Conservation (phyloP, 1,140 invertebrate species). For the Drosophila littoralis region DNA sequence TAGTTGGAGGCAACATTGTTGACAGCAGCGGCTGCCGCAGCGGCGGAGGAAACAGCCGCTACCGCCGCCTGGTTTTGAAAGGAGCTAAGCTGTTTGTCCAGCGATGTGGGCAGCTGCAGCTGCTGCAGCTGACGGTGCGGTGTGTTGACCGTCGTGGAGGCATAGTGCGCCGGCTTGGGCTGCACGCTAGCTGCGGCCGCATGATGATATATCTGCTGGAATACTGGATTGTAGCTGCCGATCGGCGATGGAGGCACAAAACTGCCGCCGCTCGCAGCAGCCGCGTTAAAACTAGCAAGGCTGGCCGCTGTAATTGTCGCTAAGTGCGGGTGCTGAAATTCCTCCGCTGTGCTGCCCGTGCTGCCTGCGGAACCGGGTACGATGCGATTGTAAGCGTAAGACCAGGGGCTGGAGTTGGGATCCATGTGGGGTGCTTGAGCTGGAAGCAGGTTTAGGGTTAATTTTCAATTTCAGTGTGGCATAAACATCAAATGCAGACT, state of each 20-base stretch:
- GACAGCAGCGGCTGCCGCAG: conserved; percentile 71
- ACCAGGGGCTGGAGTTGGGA: conserved; percentile 82
- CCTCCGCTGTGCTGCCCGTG: conserved; percentile 71
- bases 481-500: conserved; percentile 17
- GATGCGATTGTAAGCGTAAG: conserved; percentile 82
- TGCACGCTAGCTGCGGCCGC: conserved; percentile 79
- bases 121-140: conserved; percentile 80
- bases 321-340: conserved; percentile 81
- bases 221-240: conserved; percentile 83
- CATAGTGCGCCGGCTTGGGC: conserved; percentile 81
- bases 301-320: conserved; percentile 75
- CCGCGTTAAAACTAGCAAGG: conserved; percentile 80
- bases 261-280: conserved; percentile 77
- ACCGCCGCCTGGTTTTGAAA: conserved; percentile 83
- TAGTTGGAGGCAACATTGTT: conserved; percentile 82
- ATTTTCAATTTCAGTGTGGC: conserved; percentile 5
- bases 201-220: conserved; percentile 84
- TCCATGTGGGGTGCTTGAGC: conserved; percentile 66
- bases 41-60: conserved; percentile 61
- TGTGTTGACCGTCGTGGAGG: conserved; percentile 76
- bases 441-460: conserved; percentile 33
- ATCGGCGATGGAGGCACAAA: conserved; percentile 82
- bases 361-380: conserved; percentile 73
- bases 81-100: conserved; percentile 78
- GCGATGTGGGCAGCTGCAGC: conserved; percentile 73